These are phyloP conservation scores for Piscicola geometra DNA, from an alignment of 2,888 invertebrate genomes.

Conservation along the genomic window DNA sequence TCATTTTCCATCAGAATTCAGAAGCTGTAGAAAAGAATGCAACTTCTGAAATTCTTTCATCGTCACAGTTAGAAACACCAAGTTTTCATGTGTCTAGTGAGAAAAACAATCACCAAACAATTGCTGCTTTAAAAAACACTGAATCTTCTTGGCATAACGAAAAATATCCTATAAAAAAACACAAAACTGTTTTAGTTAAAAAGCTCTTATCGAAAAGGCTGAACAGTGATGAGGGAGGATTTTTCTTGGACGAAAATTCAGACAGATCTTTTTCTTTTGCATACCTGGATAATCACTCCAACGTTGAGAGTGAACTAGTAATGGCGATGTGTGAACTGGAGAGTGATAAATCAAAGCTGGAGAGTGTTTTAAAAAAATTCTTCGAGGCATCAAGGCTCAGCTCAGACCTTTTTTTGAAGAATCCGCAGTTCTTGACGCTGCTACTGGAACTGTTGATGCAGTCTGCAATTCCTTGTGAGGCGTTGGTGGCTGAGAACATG, in stretches of 20 bases:
- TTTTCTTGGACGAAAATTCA: background rate
- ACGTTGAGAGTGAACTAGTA: background rate
- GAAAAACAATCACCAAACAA: too few species aligned
- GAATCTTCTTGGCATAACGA: too few species aligned
- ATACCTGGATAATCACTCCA: background rate
- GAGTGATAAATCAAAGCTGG: background rate
- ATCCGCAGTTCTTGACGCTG: background rate
- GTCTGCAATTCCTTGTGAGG: background rate
- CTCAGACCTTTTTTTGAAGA: background rate
- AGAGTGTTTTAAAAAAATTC: background rate
- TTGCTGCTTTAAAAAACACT: too few species aligned
- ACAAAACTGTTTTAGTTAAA: background rate
- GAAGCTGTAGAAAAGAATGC: too few species aligned
- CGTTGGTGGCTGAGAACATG: background rate
- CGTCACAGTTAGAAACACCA: too few species aligned
- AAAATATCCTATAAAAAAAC: background rate
- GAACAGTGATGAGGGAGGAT: background rate
- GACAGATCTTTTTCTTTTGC: background rate
- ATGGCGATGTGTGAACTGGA: background rate
- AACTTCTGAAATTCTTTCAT: too few species aligned
- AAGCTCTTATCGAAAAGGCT: background rate
- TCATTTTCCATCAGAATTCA: too few species aligned
- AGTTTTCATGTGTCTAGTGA: too few species aligned
- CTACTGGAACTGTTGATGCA: background rate
- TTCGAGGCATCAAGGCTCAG: background rate